Evolutionary conservation across 2,113 vertebrate species (phyloP).

Genomic region (Mesoclemmys tuberculata): DNA sequence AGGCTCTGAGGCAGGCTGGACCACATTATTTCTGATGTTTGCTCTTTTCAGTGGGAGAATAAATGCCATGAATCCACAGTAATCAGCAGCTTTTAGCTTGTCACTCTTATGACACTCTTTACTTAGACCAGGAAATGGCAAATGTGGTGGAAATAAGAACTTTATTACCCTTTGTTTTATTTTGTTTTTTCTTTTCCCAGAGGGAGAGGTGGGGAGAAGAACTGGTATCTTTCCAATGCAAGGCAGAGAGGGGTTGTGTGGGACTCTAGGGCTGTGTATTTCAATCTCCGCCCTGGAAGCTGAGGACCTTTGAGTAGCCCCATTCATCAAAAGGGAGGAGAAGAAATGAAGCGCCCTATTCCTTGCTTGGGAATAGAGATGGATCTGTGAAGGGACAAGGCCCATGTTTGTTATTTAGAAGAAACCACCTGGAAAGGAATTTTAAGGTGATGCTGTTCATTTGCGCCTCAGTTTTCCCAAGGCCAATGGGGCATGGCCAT

Average conservation of each 20-base stretch:
- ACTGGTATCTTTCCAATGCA: background rate
- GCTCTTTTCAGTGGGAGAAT: conserved; percentile 76
- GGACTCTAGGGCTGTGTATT: conserved; percentile 30
- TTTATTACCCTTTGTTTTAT: conserved; percentile 65
- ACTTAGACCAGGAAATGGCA: conserved; percentile 79
- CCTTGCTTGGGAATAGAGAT: background rate
- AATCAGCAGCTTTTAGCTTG: conserved; percentile 80
- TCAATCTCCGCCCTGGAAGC: background rate
- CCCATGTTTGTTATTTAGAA: background rate
- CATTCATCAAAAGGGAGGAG: background rate
- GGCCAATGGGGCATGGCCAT: background rate
- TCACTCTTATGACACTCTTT: conserved; percentile 78
- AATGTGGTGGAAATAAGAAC: conserved; percentile 79
- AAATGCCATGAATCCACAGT: conserved; percentile 75
- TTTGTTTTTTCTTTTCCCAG: conserved; percentile 10
- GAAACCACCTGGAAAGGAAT: background rate
- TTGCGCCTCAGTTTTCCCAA: background rate
- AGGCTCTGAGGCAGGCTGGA: conserved; percentile 74
- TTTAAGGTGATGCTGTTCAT: background rate
- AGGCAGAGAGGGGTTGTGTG: background rate
- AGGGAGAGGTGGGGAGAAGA: conserved; percentile 20
- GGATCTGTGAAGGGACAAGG: background rate
- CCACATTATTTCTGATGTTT: conserved; percentile 78
- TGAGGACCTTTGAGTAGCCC: background rate
- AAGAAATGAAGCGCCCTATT: background rate